These are phyloP conservation scores for Chlorops oryzae DNA, from an alignment of 1,140 invertebrate species.

Conservation along the genomic window DNA sequence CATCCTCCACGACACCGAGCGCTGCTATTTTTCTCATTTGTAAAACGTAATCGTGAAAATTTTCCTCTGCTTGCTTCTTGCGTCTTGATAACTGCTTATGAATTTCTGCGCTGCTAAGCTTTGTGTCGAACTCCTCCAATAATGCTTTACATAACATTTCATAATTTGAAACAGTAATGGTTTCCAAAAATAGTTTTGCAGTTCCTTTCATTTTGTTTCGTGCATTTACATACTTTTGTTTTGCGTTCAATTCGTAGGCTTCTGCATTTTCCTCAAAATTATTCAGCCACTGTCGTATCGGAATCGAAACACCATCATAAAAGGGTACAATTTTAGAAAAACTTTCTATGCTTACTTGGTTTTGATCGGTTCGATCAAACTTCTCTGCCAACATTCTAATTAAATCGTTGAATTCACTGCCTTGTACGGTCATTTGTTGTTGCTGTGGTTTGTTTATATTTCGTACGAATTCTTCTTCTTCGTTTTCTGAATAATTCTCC, in stretches of 20 bases:
- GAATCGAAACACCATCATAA: background rate
- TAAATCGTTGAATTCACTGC: too few species aligned
- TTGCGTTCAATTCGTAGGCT: background rate
- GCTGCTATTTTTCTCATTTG: background rate
- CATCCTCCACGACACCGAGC: background rate
- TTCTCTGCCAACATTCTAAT: too few species aligned
- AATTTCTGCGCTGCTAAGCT: background rate
- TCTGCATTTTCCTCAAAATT: slow-evolving; percentile 6
- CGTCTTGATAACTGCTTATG: background rate
- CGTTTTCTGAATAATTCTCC: too few species aligned
- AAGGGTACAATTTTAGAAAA: background rate
- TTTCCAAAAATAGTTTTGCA: slow-evolving; percentile 5
- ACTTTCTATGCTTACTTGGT: background rate
- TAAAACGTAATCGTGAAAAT: slow-evolving; percentile 4
- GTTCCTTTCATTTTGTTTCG: slow-evolving; percentile 6
- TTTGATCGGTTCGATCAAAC: too few species aligned
- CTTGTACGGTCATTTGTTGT: too few species aligned
- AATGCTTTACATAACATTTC: slow-evolving; percentile 4
- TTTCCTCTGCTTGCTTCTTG: background rate
- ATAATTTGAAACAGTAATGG: background rate
- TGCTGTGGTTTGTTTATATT: too few species aligned
- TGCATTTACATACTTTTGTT: slow-evolving; percentile 5
- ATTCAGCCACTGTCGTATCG: background rate
- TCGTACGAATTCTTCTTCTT: too few species aligned
- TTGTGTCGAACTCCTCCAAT: slow-evolving; percentile 3